Evolutionary conservation across 2,113 vertebrate species (phyloP).

Genomic region (Vidua chalybeata): DNA sequence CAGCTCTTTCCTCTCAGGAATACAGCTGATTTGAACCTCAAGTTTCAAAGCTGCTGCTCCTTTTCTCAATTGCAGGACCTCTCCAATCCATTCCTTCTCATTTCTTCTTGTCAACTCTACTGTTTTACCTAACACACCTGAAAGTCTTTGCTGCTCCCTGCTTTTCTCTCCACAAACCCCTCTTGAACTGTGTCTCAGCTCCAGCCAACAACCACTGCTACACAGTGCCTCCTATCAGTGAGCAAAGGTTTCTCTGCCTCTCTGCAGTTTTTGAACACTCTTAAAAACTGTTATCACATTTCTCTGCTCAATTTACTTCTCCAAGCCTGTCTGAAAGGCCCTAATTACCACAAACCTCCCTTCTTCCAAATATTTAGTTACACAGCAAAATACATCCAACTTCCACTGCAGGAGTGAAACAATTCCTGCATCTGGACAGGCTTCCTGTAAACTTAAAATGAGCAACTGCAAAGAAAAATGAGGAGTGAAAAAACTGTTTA

Average conservation of each 20-base stretch:
- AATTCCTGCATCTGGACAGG: not conserved
- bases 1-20: not conserved
- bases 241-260: not conserved
- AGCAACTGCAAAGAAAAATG: not conserved
- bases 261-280: not conserved
- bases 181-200: not conserved
- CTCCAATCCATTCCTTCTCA: not conserved
- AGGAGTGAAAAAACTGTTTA: not conserved
- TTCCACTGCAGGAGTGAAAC: not conserved
- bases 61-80: not conserved
- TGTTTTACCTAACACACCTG: not conserved
- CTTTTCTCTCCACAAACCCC: not conserved
- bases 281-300: not conserved
- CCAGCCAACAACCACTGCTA: not conserved
- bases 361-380: not conserved
- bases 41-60: not conserved
- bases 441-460: not conserved
- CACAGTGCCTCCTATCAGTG: fast-evolving
- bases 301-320: not conserved
- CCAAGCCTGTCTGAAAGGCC: not conserved
- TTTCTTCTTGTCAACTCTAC: not conserved
- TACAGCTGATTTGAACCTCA: not conserved
- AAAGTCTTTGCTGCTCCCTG: not conserved
- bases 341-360: not conserved
- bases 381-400: not conserved